Evolutionary conservation across 2,888 invertebrate species (phyloP).

Genomic region (Trissolcus brochymenae): DNA sequence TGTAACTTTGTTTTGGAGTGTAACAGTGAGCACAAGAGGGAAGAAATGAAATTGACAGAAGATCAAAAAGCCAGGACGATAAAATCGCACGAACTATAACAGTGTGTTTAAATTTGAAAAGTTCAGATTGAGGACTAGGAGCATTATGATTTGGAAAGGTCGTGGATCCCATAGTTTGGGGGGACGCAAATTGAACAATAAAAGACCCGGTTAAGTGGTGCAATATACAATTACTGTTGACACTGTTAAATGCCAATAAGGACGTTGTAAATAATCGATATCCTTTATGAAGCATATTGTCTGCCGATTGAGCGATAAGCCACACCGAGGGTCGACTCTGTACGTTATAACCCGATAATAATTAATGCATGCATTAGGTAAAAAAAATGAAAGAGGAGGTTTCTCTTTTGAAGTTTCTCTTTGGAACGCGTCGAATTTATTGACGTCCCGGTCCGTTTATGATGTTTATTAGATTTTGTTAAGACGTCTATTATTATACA

Average conservation of each 20-base stretch:
- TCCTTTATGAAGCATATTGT: slow-evolving; percentile 46
- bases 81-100: too few relatives aligned
- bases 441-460: slow-evolving; percentile 68
- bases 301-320: slow-evolving; percentile 45
- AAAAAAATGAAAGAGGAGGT: slow-evolving; percentile 14
- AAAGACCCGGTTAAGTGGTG: slow-evolving; percentile 43
- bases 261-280: slow-evolving; percentile 54
- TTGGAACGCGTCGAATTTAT: slow-evolving; percentile 42
- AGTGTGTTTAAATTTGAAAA: too few relatives aligned
- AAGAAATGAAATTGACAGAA: too few relatives aligned
- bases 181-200: slow-evolving; percentile 46
- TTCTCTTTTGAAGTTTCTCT: slow-evolving; percentile 49
- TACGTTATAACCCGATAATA: slow-evolving; percentile 52
- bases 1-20: too few relatives aligned
- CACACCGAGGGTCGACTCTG: slow-evolving; percentile 20
- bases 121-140: too few relatives aligned
- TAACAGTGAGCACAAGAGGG: too few relatives aligned
- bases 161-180: slow-evolving; percentile 8
- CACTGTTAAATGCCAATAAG: slow-evolving; percentile 52
- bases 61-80: too few relatives aligned
- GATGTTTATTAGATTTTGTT: slow-evolving; percentile 74
- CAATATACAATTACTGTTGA: slow-evolving; percentile 54
- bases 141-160: too few relatives aligned
- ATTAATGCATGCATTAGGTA: slow-evolving; percentile 48
- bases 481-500: slow-evolving; percentile 71